These are phyloP conservation scores for Callionymus lyra DNA, from an alignment of 2,113 vertebrate genomes.

Conservation along the genomic window DNA sequence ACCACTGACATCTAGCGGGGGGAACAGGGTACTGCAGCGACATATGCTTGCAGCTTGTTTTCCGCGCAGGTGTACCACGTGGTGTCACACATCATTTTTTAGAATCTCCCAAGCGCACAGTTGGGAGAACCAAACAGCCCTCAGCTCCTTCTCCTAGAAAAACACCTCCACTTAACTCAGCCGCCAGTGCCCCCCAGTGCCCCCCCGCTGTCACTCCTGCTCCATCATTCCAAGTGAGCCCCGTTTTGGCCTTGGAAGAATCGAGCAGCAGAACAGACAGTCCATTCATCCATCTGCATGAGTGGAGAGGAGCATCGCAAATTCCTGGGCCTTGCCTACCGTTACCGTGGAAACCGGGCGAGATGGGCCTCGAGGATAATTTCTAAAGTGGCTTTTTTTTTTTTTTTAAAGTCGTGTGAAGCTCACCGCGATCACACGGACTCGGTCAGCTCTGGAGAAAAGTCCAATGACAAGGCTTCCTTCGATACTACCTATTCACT, in stretches of 20 bases:
- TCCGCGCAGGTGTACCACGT: not conserved
- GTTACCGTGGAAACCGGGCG: constrained; percentile 57
- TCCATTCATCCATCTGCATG: constrained; percentile 56
- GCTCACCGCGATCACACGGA: constrained; percentile 30
- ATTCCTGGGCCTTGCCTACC: constrained; percentile 42
- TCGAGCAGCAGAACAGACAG: constrained; percentile 47
- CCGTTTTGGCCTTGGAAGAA: constrained; percentile 25
- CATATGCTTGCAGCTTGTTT: constrained; percentile 21
- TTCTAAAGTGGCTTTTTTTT: constrained; percentile 9
- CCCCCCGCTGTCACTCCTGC: constrained; percentile 13
- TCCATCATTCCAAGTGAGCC: constrained; percentile 18
- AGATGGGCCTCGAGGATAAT: constrained; percentile 33
- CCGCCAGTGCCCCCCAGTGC: constrained; percentile 5
- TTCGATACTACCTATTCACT: constrained; percentile 38
- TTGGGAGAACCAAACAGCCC: too few species aligned
- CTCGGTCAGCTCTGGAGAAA: constrained; percentile 8
- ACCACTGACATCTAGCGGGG: constrained; percentile 59
- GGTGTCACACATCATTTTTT: not conserved
- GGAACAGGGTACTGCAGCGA: constrained; percentile 15
- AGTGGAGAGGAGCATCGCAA: constrained; percentile 48
- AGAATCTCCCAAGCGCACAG: not conserved
- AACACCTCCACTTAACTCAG: too few species aligned
- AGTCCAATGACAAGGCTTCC: constrained; percentile 29
- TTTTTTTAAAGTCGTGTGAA: constrained; percentile 18
- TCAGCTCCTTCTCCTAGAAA: too few species aligned